Evolutionary conservation across 2,113 vertebrate species (phyloP).

Genomic region (Epinephelus moara): DNA sequence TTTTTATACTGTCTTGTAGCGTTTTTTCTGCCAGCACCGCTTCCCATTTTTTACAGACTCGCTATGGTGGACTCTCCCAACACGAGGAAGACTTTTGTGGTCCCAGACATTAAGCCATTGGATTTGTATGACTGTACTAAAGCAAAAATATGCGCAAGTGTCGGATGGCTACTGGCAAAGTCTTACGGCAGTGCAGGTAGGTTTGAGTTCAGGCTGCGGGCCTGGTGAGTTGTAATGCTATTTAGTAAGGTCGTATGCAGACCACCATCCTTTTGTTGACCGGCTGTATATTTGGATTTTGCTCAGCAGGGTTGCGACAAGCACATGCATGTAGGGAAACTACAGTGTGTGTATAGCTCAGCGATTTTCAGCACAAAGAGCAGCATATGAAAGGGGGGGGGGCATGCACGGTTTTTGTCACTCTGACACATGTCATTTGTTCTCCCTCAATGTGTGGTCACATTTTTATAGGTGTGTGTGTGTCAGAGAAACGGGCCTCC

Average conservation of each 20-base stretch:
- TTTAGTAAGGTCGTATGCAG: neutral
- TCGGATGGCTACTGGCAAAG: constrained; percentile 91
- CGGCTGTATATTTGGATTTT: constrained; percentile 41
- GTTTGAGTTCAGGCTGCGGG: constrained; percentile 46
- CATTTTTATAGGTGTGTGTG: constrained; percentile 50
- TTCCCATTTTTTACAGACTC: constrained; percentile 64
- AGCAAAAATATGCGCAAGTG: constrained; percentile 91
- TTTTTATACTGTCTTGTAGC: constrained; percentile 40
- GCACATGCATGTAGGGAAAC: constrained; percentile 62
- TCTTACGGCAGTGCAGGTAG: constrained; percentile 92
- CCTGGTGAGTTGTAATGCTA: constrained; percentile 4
- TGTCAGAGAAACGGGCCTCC: constrained; percentile 60
- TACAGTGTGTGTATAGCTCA: constrained; percentile 75
- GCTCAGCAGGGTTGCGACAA: constrained; percentile 38
- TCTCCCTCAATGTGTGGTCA: constrained; percentile 59
- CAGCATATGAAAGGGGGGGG: constrained; percentile 60
- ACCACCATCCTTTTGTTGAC: constrained; percentile 28
- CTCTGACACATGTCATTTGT: constrained; percentile 76
- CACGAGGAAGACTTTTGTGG: constrained; percentile 90
- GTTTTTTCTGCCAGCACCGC: constrained; percentile 39
- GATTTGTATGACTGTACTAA: constrained; percentile 91
- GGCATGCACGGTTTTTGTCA: constrained; percentile 48
- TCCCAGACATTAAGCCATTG: constrained; percentile 92
- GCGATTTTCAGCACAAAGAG: constrained; percentile 85
- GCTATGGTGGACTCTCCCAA: constrained; percentile 90